These are phyloP conservation scores for Agrochola litura DNA, from an alignment of 2,888 invertebrate genomes.

Conservation along the genomic window DNA sequence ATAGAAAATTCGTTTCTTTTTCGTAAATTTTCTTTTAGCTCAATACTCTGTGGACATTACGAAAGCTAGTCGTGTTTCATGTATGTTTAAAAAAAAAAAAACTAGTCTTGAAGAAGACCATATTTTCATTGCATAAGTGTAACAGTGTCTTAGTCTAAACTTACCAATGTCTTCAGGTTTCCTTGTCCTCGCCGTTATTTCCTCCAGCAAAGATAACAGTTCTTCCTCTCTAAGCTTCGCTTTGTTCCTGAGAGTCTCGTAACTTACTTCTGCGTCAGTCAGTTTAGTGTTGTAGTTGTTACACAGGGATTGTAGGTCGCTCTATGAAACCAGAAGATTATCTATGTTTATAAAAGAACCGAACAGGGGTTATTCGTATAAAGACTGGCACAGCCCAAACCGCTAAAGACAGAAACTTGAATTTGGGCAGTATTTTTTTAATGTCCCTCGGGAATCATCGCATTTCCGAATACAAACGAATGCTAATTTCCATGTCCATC, in stretches of 20 bases:
- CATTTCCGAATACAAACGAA: too few species aligned
- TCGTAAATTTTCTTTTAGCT: neutral
- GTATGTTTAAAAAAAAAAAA: neutral
- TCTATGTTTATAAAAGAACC: too few species aligned
- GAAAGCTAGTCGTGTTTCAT: too few species aligned
- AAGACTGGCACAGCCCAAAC: too few species aligned
- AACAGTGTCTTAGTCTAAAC: constrained; percentile 39
- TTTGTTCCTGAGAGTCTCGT: constrained; percentile 88
- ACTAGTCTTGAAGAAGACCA: neutral
- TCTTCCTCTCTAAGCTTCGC: constrained; percentile 90
- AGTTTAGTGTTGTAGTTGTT: constrained; percentile 77
- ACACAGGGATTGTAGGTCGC: constrained; percentile 76
- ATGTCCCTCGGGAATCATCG: too few species aligned
- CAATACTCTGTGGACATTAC: neutral
- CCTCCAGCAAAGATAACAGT: constrained; percentile 85
- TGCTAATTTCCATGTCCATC: too few species aligned
- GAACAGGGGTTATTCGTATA: too few species aligned
- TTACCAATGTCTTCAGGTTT: constrained; percentile 74
- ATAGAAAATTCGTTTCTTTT: neutral
- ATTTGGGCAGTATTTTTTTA: too few species aligned
- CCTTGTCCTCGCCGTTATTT: constrained; percentile 69
- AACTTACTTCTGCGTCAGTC: constrained; percentile 88
- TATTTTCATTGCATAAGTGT: neutral
- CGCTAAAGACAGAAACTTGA: too few species aligned
- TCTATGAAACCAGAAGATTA: constrained; percentile 66